Evolutionary conservation across 2,797 vertebrate genomes (phyloP), one percentile per base, ranked within the genome.

Genomic region (Sebastes iracundus): DNA sequence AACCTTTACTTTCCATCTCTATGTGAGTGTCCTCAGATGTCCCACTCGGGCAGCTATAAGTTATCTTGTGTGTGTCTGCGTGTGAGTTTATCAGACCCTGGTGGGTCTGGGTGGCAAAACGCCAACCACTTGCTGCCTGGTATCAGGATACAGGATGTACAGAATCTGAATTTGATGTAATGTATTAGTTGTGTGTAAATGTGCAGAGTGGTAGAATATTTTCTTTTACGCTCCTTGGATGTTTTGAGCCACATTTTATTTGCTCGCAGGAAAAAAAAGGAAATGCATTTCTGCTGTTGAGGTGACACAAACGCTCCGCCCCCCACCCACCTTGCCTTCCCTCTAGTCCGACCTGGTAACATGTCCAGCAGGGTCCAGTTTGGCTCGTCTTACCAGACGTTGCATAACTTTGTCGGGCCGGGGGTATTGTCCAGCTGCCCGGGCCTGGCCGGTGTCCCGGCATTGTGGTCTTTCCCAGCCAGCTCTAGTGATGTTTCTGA

Each of bases 341-440:
- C 22, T 13, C 72, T 75, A 76, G 14, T 75, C 67, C 1, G 20
- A 67, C 42, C 55, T 61, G 67, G 23, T 56, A 69, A 76, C 8
- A 6, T n/a, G 18, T 72, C 76, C 61, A 55, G 52, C 72, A 42
- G 65, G 67, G 66, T 86, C 66, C 77, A 27, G 35, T 73, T 80
- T 10, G 49, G 42, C 65, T 66, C 58, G 6, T 65, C 76, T 28
- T 72, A 62, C 83, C 89, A 84, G 78, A 79, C 72, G 56, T 88
- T 88, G 74, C 76, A 11, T 87, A 80, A 91, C 72, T 27, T 60
- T 78, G 64, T 87, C 59, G 61, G 79, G 68, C 53, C 5, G 14
- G 77, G 75, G 61, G 76, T 86, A 91, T 93, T 91, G 89, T 92
- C 90, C 89, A 90, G 87, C 88, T 90, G 86, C 68, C 73, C 65